Evolutionary conservation across 2,113 vertebrate genomes (phyloP).

Genomic region (Actenoides lindsayi): DNA sequence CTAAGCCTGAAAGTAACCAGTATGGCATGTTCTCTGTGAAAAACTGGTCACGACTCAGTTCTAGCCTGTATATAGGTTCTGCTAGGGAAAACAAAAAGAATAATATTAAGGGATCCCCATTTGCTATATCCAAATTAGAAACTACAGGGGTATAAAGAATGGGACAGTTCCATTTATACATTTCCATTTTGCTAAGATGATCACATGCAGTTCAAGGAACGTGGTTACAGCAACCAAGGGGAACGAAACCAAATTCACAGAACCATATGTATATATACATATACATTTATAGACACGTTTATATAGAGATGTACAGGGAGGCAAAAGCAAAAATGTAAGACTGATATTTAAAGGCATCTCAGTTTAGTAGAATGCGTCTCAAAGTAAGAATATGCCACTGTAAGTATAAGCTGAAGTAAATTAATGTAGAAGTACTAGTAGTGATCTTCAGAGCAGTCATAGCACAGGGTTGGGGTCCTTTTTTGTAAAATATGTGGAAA

Average conservation of each 20-base stretch:
- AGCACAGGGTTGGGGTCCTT: not conserved
- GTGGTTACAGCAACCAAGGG: not conserved
- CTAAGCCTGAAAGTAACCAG: not conserved
- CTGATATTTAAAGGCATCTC: not conserved
- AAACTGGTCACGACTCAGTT: not conserved
- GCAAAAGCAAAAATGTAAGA: not conserved
- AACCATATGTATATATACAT: fast-evolving
- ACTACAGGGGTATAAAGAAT: not conserved
- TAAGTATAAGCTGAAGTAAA: not conserved
- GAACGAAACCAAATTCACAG: not conserved
- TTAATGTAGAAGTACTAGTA: not conserved
- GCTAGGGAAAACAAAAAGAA: not conserved
- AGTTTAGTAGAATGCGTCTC: not conserved
- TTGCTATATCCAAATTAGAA: not conserved
- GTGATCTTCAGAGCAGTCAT: not conserved
- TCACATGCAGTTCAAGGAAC: not conserved
- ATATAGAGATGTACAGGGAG: not conserved
- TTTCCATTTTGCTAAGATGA: not conserved
- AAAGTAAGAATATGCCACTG: not conserved
- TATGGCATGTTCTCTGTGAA: not conserved
- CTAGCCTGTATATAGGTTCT: not conserved
- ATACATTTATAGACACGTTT: not conserved
- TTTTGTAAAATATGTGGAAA: not conserved
- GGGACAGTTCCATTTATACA: not conserved
- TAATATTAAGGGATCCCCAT: not conserved